Evolutionary conservation across 2,113 vertebrate species (phyloP).

Genomic region (Tragelaphus scriptus): DNA sequence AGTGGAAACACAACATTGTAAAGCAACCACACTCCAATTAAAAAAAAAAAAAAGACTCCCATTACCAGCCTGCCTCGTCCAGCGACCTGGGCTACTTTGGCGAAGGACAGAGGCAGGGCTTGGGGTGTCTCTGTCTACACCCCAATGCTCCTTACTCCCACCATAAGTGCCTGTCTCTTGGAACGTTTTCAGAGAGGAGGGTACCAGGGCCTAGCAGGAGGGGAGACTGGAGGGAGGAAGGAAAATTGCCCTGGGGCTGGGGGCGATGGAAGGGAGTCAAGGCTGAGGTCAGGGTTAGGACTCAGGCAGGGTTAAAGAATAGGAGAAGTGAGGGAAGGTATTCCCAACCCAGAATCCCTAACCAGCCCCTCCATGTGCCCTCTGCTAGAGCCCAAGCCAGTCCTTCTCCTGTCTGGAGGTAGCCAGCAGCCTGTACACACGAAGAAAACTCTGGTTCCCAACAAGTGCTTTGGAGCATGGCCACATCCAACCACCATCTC

Average conservation of each 20-base stretch:
- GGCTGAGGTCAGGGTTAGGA: neutral
- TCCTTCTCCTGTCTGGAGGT: neutral
- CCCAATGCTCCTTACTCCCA: neutral
- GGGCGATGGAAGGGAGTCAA: rapidly evolving
- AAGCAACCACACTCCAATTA: neutral
- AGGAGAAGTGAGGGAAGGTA: neutral
- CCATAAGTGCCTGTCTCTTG: neutral
- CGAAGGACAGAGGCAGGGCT: neutral
- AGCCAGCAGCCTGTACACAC: neutral
- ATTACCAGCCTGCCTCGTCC: neutral
- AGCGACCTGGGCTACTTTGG: neutral
- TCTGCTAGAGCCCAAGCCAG: neutral
- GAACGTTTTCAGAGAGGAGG: neutral
- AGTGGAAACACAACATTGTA: neutral
- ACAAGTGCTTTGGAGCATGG: rapidly evolving
- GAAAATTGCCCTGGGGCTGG: rapidly evolving
- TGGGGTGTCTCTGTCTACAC: neutral
- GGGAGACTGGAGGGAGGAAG: neutral
- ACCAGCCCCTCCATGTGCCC: no score
- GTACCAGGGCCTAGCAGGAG: neutral
- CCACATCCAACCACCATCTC: rapidly evolving
- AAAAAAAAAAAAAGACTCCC: neutral
- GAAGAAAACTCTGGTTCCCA: neutral
- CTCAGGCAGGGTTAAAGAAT: neutral
- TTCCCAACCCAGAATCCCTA: neutral